Percentiles rank a stretch among this genome's conserved stretches.
Conservation (phyloP, 1,140 invertebrate genomes). For the Oedothorax gibbosus region DNA sequence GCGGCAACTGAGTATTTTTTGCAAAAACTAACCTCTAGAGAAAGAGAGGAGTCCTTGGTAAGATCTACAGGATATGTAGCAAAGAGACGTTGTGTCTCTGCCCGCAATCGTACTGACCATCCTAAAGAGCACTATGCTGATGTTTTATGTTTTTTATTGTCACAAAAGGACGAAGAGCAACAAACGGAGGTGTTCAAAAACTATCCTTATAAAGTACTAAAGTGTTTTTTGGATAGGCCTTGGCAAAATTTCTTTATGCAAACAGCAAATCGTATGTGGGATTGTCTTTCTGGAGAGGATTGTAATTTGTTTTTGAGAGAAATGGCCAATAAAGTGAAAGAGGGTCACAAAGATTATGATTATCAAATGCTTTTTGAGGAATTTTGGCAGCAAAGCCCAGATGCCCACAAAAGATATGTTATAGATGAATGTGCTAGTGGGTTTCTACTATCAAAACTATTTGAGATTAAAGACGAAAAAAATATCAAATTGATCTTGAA, state of each 20-base stretch:
- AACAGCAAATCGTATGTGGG: constrained; percentile 44
- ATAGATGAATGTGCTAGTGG: constrained; percentile 34
- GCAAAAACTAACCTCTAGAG: constrained; percentile 19
- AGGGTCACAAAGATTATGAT: constrained; percentile 39
- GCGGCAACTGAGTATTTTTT: constrained; percentile 39
- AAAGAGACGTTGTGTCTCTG: constrained; percentile 29
- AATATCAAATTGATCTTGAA: constrained; percentile 28
- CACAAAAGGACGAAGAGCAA: constrained; percentile 46
- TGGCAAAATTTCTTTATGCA: constrained; percentile 51
- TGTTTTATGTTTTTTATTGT: constrained; percentile 54
- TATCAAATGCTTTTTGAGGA: constrained; percentile 54
- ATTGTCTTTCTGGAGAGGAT: constrained; percentile 42
- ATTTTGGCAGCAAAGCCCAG: constrained; percentile 47
- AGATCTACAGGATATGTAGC: constrained; percentile 35
- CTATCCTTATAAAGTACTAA: constrained; percentile 37
- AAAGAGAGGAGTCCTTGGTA: constrained; percentile 33
- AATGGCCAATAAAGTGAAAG: constrained; percentile 22
- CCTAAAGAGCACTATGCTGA: constrained; percentile 51
- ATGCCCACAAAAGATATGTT: constrained; percentile 35
- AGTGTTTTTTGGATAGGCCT: constrained; percentile 45
- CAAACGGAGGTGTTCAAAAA: constrained; percentile 43
- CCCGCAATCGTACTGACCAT: constrained; percentile 16
- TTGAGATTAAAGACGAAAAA: constrained; percentile 29
- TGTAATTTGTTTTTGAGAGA: constrained; percentile 21
- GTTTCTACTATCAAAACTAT: constrained; percentile 15